These are phyloP conservation scores for Lepus americanus DNA, from an alignment of 2,113 vertebrate genomes.

Conservation along the genomic window DNA sequence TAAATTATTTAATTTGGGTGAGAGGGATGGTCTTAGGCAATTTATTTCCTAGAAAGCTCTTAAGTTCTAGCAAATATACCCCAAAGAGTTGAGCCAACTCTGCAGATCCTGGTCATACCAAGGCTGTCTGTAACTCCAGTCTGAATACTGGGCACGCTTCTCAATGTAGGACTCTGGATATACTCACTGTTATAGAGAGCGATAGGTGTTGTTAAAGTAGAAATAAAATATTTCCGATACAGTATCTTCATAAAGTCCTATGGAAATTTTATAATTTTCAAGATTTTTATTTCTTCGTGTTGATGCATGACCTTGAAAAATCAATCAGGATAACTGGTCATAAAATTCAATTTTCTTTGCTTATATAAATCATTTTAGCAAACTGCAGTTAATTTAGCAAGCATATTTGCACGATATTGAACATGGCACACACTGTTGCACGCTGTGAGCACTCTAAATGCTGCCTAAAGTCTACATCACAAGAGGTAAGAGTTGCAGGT, in stretches of 20 bases:
- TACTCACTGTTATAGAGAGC: not conserved
- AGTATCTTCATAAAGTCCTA: not conserved
- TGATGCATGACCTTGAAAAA: not conserved
- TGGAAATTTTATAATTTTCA: not conserved
- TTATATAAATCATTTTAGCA: slow-evolving; percentile 24
- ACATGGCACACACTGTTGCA: not conserved
- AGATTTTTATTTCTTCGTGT: not conserved
- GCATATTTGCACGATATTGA: not conserved
- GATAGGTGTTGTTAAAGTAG: not conserved
- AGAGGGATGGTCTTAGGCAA: not conserved
- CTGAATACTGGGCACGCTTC: not conserved
- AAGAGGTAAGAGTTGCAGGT: not conserved
- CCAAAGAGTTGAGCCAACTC: not conserved
- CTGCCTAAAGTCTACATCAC: not conserved
- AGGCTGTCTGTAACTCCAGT: not conserved
- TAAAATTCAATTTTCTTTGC: slow-evolving; percentile 2
- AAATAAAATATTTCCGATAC: slow-evolving; percentile 57
- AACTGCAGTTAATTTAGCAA: not conserved
- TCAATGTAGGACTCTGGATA: not conserved
- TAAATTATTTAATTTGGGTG: not conserved
- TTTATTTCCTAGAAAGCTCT: slow-evolving; percentile 16
- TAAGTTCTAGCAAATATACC: not conserved
- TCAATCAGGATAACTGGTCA: not conserved
- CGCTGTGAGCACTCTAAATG: not conserved
- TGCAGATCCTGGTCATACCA: not conserved